phyloP scores from a whole-genome alignment of 2,888 invertebrate species.

The Lasioglossum lativentre region DNA sequence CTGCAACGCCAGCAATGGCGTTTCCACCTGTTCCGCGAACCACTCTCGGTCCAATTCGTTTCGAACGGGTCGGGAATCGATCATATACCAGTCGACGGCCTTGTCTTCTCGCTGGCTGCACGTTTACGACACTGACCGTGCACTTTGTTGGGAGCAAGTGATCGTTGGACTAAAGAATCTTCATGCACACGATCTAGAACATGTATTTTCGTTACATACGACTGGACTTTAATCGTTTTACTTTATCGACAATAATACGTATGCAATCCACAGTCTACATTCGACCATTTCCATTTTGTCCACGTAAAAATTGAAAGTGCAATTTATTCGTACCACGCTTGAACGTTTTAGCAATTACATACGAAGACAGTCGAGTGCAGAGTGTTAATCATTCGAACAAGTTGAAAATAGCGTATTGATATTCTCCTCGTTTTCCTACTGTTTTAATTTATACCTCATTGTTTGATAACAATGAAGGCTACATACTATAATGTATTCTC shows the following conservation, averaged over 20 bases:
- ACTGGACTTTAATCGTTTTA: neutral
- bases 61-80: neutral
- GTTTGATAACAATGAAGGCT: neutral
- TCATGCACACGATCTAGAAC: neutral
- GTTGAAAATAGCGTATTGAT: neutral
- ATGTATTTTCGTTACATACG: neutral
- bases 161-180: neutral
- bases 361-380: no score
- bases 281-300: no score
- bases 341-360: no score
- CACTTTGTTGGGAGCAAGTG: neutral
- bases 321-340: no score
- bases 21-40: constrained; percentile 6
- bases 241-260: no score
- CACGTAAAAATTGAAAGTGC: no score
- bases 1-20: neutral
- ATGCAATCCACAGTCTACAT: no score
- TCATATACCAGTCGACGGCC: neutral
- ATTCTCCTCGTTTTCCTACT: neutral
- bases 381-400: neutral
- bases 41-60: constrained; percentile 4
- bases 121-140: neutral
- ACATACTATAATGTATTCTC: neutral
- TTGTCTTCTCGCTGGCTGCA: neutral
- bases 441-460: neutral